phyloP scores from a whole-genome alignment of 2,888 invertebrate genomes.

The Drosophila gaucha region DNA sequence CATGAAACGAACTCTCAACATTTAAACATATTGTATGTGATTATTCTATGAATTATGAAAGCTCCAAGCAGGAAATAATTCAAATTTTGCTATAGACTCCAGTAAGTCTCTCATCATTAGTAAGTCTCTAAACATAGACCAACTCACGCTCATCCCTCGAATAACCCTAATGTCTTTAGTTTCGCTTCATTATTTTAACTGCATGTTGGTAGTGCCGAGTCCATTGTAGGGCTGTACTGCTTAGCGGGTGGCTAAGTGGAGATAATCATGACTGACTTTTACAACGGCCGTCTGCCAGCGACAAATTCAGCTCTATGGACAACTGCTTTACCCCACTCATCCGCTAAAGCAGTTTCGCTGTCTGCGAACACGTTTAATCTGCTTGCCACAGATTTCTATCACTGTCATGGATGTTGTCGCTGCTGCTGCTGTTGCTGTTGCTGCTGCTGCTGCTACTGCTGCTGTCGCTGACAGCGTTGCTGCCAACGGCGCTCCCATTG shows the following conservation, averaged over 20 bases:
- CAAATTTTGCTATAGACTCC: no score
- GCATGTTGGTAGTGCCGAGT: slow-evolving; percentile 1
- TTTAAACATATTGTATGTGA: no score
- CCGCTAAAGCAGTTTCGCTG: slow-evolving; percentile 27
- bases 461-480: slow-evolving; percentile 27
- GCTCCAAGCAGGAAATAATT: no score
- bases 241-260: slow-evolving; percentile 66
- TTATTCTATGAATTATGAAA: no score
- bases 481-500: slow-evolving; percentile 49
- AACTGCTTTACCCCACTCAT: slow-evolving; percentile 6
- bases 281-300: slow-evolving; percentile 56
- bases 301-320: slow-evolving; percentile 35
- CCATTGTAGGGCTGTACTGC: slow-evolving; percentile 18
- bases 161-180: neutral
- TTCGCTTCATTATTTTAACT: neutral
- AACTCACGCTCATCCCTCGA: neutral
- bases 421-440: slow-evolving; percentile 21
- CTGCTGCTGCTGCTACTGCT: slow-evolving; percentile 25
- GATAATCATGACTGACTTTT: slow-evolving; percentile 80
- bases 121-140: no score
- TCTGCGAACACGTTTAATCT: slow-evolving; percentile 75
- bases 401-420: slow-evolving; percentile 68
- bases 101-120: no score
- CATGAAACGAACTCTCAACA: no score
- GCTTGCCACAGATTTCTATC: slow-evolving; percentile 80